Percentiles rank a stretch among this genome's conserved stretches.
Conservation (phyloP, 2,113 vertebrate genomes). For the Pelecanus crispus region DNA sequence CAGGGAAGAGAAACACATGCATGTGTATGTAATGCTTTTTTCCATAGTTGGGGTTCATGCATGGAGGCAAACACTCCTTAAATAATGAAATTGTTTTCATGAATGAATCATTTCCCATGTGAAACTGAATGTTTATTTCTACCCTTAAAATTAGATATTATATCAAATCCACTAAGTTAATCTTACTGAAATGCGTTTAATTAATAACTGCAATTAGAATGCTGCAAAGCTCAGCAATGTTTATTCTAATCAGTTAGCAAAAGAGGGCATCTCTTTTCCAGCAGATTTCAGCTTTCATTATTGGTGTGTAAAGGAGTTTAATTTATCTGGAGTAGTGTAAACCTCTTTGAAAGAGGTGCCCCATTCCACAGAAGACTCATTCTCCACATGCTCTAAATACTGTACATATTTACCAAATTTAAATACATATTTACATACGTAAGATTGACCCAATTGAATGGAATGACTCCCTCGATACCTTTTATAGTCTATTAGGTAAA, state of each 20-base stretch:
- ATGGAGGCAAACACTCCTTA: fast-evolving
- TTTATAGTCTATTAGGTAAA: conserved; percentile 63
- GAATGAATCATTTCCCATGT: neutral
- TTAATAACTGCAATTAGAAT: neutral
- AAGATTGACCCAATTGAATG: conserved; percentile 26
- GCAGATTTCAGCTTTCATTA: neutral
- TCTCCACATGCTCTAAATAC: conserved; percentile 4
- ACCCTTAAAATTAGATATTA: neutral
- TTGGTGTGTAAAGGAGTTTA: neutral
- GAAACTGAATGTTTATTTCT: neutral
- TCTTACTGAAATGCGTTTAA: neutral
- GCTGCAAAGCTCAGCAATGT: neutral
- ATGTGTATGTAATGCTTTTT: neutral
- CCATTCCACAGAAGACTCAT: neutral
- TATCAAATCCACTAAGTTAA: neutral
- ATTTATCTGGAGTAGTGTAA: neutral
- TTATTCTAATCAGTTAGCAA: neutral
- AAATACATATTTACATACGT: conserved; percentile 41
- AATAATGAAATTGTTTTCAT: neutral
- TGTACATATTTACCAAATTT: conserved; percentile 49
- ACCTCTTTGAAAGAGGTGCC: neutral
- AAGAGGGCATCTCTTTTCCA: neutral
- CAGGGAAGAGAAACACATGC: neutral
- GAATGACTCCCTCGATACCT: conserved; percentile 43
- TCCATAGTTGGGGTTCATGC: neutral